These are phyloP conservation scores for Actenoides lindsayi DNA, from an alignment of 2,113 vertebrate genomes.

Conservation along the genomic window DNA sequence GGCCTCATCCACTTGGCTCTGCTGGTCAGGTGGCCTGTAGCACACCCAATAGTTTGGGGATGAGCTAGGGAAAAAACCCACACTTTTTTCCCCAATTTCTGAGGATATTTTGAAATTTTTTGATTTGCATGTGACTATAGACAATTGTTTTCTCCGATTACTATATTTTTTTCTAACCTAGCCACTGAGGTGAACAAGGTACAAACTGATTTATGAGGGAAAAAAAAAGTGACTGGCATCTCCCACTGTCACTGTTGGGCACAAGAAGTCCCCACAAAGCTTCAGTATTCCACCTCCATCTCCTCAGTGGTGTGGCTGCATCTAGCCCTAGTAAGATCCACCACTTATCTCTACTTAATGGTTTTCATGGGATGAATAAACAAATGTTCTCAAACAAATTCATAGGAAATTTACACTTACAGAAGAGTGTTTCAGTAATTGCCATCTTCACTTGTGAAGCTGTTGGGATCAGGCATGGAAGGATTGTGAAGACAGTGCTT, in stretches of 20 bases:
- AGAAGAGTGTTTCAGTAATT: not conserved
- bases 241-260: not conserved
- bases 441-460: not conserved
- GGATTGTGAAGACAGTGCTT: not conserved
- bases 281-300: not conserved
- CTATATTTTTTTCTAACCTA: not conserved
- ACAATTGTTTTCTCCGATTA: not conserved
- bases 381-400: not conserved
- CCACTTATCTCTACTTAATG: not conserved
- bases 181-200: not conserved
- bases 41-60: not conserved
- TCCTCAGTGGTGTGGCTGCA: not conserved
- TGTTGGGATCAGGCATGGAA: not conserved
- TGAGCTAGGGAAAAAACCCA: not conserved
- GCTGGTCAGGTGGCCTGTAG: too few species aligned
- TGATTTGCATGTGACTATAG: not conserved
- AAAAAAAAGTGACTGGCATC: not conserved
- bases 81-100: not conserved
- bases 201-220: not conserved
- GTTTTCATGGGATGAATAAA: not conserved
- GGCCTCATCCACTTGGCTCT: too few species aligned
- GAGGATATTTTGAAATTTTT: not conserved
- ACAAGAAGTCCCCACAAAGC: not conserved
- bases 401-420: not conserved
- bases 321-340: not conserved